Base-by-base conservation (phyloP, 2,113 vertebrate species). In the Oreotrochilus melanogaster region DNA sequence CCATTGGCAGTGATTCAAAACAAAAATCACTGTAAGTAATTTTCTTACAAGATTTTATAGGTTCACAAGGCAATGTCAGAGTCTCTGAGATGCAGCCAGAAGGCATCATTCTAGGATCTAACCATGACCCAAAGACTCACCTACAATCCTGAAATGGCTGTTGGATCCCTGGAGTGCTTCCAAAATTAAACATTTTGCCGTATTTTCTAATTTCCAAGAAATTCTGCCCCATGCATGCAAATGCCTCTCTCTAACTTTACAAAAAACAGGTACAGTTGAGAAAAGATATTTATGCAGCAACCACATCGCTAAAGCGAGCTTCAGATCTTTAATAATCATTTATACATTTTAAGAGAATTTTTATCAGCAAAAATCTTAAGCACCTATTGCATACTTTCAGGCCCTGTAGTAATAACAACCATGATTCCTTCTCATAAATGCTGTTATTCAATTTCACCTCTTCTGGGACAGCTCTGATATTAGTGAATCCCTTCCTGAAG, bases 401-500 rank as follows among this genome's bases (percentile, higher is more conserved):
- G 50, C 6, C 45, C 50, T 50, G 9, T 0, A 93, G 30, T 76
- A 85, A 33, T 25, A 78, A 67, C 19, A 54, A 47, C 15, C 15
- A 56, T 31, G 43, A 43, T 14, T 61, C 62, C 42, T 72, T 70
- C 78, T 88, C 42, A 87, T 71, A 61, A 94, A 86, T 16, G 65
- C 58, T 89, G 60, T 43, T 94, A 48, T 76, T 96, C 92, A 93
- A 51, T 93, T 88, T 97, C 98, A 99, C 99, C 99, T 99, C 99
- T 96, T 99, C 99, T 17, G 99, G 99, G 95, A 99, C 99, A 18
- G 99, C 99, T 69, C 98, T 98, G 88, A 99, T 98, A 91, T 99
- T 98, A 72, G 98, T 99, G 98, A 99, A 99, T 65, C 99, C 99
- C 96, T 98, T 99, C 94, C 99, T 98, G 98, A 99, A 99, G 93